phyloP scores from a whole-genome alignment of 2,797 vertebrate species.

The Xerus rutilus region DNA sequence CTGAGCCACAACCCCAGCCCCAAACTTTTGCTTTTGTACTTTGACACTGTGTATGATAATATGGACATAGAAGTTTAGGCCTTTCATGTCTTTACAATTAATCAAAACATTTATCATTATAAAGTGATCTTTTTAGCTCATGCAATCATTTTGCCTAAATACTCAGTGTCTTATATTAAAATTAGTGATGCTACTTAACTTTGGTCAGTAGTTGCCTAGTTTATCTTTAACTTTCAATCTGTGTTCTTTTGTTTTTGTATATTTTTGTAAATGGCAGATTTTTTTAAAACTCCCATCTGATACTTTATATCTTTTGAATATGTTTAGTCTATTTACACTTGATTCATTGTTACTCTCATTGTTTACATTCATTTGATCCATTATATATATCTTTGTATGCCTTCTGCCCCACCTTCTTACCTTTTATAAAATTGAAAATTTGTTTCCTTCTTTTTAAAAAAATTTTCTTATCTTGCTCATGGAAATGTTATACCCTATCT shows the following conservation, averaged over 20 bases:
- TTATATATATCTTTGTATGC: background rate
- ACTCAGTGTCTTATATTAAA: background rate
- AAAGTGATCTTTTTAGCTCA: background rate
- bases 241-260: background rate
- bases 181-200: background rate
- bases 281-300: background rate
- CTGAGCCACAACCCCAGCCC: no score
- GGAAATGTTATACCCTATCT: background rate
- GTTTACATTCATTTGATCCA: background rate
- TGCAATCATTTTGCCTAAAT: background rate
- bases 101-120: background rate
- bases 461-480: background rate
- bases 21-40: background rate
- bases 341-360: background rate
- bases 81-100: background rate
- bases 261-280: background rate
- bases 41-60: background rate
- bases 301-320: background rate
- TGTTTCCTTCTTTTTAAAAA: background rate
- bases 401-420: background rate
- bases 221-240: background rate
- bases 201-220: background rate
- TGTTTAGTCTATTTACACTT: background rate
- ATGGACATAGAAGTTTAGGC: background rate
- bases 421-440: background rate